Base-by-base conservation (phyloP, 2,888 invertebrate genomes). In the Sinhomidia bicolor region DNA sequence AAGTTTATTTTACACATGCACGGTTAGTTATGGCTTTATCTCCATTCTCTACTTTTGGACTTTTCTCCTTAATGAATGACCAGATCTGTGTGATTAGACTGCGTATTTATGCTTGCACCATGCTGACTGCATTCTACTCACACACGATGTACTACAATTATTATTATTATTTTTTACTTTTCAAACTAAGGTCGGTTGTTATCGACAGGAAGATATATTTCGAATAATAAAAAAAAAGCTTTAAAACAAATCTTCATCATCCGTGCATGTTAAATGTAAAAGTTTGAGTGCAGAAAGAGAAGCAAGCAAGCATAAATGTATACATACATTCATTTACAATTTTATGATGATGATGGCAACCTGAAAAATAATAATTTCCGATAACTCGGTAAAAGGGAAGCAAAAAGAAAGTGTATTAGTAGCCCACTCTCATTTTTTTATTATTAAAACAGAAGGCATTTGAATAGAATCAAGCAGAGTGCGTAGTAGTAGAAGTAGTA, bases 41-140 rank as follows among this genome's bases (percentile, higher is more conserved):
- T 65, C 65, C 47, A 47, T 65, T 14, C 0, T 7, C 32, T 14
- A 3, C 17, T 57, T 65, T 12, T 44, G 23, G 23, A 20, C 71
- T 41, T 71, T 60, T 60, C 26, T 65, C 32, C 32, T 41, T 71
- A 71, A 71, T 71, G 71, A 71, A 71, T 71, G 44, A 44, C 17
- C 23, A 71, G 71, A 71, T 71, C 44, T 62, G 12, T 47, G 12
- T 62, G 65, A 65, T 65, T 65, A 17, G 10, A 6, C n/a, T n/a
- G n/a, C n/a, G n/a, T n/a, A n/a, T n/a, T n/a, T n/a, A n/a, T n/a
- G n/a, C n/a, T n/a, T n/a, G n/a, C n/a, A n/a, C n/a, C n/a, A n/a
- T n/a, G n/a, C n/a, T n/a, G n/a, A n/a, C n/a, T n/a, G n/a, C n/a
- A 36, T 36, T 36, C 36, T 36, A 36, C 36, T 5, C 36, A 36